Percentiles rank a stretch among this genome's conserved stretches.
Conservation (phyloP, 2,888 invertebrate species). For the Eupithecia inturbata region DNA sequence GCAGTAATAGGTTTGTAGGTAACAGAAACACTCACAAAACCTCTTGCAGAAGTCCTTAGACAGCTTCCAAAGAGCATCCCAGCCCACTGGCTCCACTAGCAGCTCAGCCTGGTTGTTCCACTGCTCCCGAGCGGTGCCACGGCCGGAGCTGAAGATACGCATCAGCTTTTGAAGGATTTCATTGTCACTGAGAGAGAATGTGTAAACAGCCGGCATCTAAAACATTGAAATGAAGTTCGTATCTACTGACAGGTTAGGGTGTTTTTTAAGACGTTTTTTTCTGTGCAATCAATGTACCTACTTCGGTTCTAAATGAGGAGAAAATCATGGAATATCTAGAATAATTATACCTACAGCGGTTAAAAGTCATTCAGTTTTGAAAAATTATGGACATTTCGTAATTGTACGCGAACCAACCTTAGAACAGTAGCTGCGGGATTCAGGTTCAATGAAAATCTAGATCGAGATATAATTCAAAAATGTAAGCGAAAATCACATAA, state of each 20-base stretch:
- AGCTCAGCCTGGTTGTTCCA: slow-evolving; percentile 82
- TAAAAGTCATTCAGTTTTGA: background rate
- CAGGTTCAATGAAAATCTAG: background rate
- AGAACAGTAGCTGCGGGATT: background rate
- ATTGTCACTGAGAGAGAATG: slow-evolving; percentile 71
- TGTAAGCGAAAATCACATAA: too few species aligned
- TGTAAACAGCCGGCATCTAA: slow-evolving; percentile 71
- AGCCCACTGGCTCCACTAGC: slow-evolving; percentile 86
- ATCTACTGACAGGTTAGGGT: background rate
- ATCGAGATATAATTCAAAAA: background rate
- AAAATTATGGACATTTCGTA: background rate
- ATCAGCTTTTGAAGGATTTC: slow-evolving; percentile 71
- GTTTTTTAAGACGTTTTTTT: background rate
- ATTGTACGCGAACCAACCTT: background rate
- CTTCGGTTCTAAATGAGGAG: background rate
- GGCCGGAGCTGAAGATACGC: slow-evolving; percentile 67
- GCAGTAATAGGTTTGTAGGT: background rate
- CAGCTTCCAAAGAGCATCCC: slow-evolving; percentile 89
- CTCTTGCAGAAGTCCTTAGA: slow-evolving; percentile 86
- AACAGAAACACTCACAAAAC: slow-evolving; percentile 67
- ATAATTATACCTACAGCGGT: background rate
- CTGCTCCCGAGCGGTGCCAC: slow-evolving; percentile 72
- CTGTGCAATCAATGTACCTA: background rate
- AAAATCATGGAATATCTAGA: background rate
- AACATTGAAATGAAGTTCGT: background rate